These are phyloP conservation scores for Campoplex capitator DNA, from an alignment of 2,888 invertebrate species.

Conservation along the genomic window DNA sequence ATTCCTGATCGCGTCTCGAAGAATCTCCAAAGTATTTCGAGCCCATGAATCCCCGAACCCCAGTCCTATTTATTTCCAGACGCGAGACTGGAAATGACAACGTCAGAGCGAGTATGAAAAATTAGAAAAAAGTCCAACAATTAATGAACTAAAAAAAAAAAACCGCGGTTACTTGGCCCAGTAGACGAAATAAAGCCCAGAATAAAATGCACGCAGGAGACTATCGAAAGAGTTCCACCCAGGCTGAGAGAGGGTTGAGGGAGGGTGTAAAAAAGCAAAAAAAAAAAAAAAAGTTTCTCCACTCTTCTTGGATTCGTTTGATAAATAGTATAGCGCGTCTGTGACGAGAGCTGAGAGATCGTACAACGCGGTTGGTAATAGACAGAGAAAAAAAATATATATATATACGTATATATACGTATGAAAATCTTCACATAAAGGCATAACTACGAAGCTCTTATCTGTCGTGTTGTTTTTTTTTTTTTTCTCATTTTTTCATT, in stretches of 20 bases:
- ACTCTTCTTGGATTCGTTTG: slow-evolving; percentile 43
- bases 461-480: slow-evolving; percentile 1
- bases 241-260: no score
- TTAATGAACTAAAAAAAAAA: neutral
- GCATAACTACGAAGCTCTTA: slow-evolving; percentile 50
- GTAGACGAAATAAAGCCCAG: slow-evolving; percentile 23
- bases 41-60: no score
- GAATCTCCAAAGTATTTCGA: no score
- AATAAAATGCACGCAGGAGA: neutral
- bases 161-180: slow-evolving; percentile 5
- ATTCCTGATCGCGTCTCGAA: no score
- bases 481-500: neutral
- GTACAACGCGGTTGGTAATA: neutral
- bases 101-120: no score
- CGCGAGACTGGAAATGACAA: no score
- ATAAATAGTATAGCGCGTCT: slow-evolving; percentile 58
- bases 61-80: no score
- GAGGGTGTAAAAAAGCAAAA: neutral
- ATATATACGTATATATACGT: neutral
- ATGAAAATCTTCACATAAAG: slow-evolving; percentile 4
- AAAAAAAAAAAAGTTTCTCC: neutral
- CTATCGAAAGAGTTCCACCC: no score
- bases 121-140: neutral
- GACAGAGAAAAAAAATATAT: no score
- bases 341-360: slow-evolving; percentile 32